These are phyloP conservation scores for Caradrina kadenii DNA, from an alignment of 2,888 invertebrate genomes.

Conservation along the genomic window DNA sequence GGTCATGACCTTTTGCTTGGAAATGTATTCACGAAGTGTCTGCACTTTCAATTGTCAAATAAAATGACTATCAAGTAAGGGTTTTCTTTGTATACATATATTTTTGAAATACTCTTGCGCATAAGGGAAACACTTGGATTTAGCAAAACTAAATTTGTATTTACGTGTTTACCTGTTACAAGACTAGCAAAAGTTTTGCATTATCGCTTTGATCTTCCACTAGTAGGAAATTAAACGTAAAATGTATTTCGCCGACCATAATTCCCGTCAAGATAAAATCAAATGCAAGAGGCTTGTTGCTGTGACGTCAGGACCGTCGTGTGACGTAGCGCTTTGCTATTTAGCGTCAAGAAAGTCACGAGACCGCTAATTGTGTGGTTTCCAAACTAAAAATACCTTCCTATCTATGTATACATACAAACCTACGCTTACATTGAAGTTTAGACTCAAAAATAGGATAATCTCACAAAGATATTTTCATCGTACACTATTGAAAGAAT, in stretches of 20 bases:
- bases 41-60: background rate
- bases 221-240: conserved; percentile 1
- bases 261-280: conserved; percentile 12
- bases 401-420: background rate
- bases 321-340: conserved; percentile 30
- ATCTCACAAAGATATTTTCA: conserved; percentile 12
- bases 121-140: background rate
- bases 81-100: background rate
- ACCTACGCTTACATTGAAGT: background rate
- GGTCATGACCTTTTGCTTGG: conserved; percentile 2
- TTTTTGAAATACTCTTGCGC: background rate
- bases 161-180: background rate
- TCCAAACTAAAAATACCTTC: conserved; percentile 1
- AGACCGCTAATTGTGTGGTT: background rate
- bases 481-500: conserved; percentile 9
- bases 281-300: conserved; percentile 20
- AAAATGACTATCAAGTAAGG: background rate
- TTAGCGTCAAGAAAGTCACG: conserved; percentile 25
- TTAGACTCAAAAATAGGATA: conserved; percentile 13
- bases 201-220: background rate
- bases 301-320: conserved; percentile 16
- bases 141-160: background rate
- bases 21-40: background rate
- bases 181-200: background rate
- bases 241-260: conserved; percentile 7